phyloP scores from a whole-genome alignment of 2,797 vertebrate species.

The Etheostoma nigrum region DNA sequence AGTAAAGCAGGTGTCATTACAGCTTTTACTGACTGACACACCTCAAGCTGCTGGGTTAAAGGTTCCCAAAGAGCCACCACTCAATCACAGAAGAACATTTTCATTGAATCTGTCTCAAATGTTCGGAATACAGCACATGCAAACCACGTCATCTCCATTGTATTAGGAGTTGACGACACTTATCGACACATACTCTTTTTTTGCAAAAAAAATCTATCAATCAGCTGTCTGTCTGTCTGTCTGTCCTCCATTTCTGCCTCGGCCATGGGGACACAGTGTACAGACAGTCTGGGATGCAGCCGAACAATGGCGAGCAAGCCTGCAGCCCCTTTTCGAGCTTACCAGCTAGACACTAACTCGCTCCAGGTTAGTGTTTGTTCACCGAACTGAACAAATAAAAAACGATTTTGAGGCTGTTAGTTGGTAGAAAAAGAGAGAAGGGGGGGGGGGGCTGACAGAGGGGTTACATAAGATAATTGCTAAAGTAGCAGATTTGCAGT shows the following conservation, averaged over 20 bases:
- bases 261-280: constrained; percentile 71
- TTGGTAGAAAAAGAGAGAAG: constrained; percentile 1
- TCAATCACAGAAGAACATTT: not conserved
- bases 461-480: constrained; percentile 52
- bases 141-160: constrained; percentile 10
- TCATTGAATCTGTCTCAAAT: constrained; percentile 8
- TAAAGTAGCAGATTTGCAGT: constrained; percentile 45
- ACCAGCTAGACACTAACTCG: constrained; percentile 41
- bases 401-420: constrained; percentile 33
- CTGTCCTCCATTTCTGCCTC: constrained; percentile 56
- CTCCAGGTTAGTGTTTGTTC: constrained; percentile 61
- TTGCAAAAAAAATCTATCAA: constrained; percentile 11
- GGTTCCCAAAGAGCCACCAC: not conserved
- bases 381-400: constrained; percentile 46
- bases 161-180: not conserved
- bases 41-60: constrained; percentile 14
- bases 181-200: not conserved
- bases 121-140: constrained; percentile 11
- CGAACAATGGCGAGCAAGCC: constrained; percentile 71
- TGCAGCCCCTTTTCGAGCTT: constrained; percentile 44
- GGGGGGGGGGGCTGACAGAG: not conserved
- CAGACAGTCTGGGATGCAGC: constrained; percentile 63
- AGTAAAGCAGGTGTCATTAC: not conserved
- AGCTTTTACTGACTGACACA: constrained; percentile 1
- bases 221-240: constrained; percentile 35